Conservation (phyloP, 1,140 invertebrate species). For the Scaptomyza hsui region DNA sequence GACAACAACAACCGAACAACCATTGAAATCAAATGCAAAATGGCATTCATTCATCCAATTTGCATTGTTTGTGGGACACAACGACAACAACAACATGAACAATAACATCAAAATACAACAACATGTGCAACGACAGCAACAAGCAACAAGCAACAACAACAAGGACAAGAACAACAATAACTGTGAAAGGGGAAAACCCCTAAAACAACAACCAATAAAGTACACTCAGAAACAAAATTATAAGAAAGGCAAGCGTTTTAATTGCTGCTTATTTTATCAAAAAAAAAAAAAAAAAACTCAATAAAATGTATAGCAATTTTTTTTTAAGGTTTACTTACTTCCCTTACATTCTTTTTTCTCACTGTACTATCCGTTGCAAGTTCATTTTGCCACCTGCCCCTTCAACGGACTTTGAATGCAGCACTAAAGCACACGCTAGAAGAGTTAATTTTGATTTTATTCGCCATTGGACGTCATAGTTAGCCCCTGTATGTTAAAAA, state of each 20-base stretch:
- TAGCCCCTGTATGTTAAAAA: slow-evolving; percentile 13
- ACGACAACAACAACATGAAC: slow-evolving; percentile 13
- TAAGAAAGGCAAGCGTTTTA: too few relatives aligned
- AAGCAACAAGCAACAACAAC: not conserved
- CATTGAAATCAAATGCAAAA: slow-evolving; percentile 78
- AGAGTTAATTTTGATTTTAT: slow-evolving; percentile 49
- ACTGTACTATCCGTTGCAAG: not conserved
- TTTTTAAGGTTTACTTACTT: too few relatives aligned
- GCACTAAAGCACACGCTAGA: slow-evolving; percentile 10
- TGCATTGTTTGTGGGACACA: slow-evolving; percentile 67
- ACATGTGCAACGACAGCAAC: slow-evolving; percentile 35
- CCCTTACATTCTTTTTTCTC: not conserved
- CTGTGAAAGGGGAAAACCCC: not conserved
- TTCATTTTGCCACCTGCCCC: slow-evolving; percentile 13
- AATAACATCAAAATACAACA: slow-evolving; percentile 16
- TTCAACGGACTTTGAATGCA: slow-evolving; percentile 25
- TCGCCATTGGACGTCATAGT: slow-evolving; percentile 14
- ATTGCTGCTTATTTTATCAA: too few relatives aligned
- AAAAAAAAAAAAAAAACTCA: too few relatives aligned
- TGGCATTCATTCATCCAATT: slow-evolving; percentile 81
- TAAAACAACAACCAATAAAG: too few relatives aligned
- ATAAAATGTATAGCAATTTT: too few relatives aligned
- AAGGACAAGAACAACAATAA: not conserved
- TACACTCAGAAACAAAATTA: not conserved
- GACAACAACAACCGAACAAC: slow-evolving; percentile 27